Percentiles rank a stretch among this genome's conserved stretches.
Conservation (phyloP, 2,113 vertebrate genomes). For the Scopus umbretta region DNA sequence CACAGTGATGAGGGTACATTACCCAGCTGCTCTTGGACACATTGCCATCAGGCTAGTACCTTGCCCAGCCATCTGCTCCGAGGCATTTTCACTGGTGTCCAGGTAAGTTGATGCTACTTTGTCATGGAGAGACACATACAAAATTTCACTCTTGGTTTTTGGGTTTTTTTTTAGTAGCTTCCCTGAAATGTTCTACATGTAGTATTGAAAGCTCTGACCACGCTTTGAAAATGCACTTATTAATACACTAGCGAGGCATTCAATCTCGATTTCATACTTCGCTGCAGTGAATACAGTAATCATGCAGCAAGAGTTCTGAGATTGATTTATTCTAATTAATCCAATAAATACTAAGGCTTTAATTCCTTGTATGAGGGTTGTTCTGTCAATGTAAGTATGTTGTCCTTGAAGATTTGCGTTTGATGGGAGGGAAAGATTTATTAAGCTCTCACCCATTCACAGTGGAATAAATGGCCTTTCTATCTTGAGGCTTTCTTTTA, state of each 20-base stretch:
- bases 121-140: accelerated
- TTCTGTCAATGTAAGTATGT: conserved; percentile 15
- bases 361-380: conserved; percentile 47
- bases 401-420: conserved; percentile 48
- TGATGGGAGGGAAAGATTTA: conserved; percentile 32
- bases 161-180: not conserved
- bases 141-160: not conserved
- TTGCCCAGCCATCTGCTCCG: conserved; percentile 93
- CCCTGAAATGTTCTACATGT: not conserved
- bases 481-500: not conserved
- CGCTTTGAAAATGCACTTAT: not conserved
- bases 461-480: not conserved
- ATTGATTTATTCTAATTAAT: conserved; percentile 65
- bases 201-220: not conserved
- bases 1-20: conserved; percentile 93
- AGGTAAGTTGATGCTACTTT: conserved; percentile 72
- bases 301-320: not conserved
- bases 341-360: conserved; percentile 46
- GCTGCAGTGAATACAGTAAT: conserved; percentile 25
- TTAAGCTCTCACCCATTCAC: conserved; percentile 24
- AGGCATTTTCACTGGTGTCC: conserved; percentile 94
- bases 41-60: conserved; percentile 92
- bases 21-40: conserved; percentile 89
- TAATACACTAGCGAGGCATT: not conserved
- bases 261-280: conserved; percentile 42